These are phyloP conservation scores for Cephalopachus bancanus DNA, from an alignment of 2,797 vertebrate species.

Conservation along the genomic window DNA sequence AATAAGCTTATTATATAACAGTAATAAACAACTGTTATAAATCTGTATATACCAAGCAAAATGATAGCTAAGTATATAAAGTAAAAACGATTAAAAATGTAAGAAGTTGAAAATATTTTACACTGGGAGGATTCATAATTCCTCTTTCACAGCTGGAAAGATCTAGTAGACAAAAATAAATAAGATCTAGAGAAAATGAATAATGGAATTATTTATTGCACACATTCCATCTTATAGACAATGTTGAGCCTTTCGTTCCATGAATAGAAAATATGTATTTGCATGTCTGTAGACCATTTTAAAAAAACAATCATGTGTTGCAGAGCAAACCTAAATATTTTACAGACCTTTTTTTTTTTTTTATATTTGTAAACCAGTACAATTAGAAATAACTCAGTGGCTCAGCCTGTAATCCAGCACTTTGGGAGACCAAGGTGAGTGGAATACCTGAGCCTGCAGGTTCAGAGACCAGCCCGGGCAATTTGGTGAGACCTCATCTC, in stretches of 20 bases:
- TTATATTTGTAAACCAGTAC: too few species aligned
- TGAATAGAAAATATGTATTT: neutral
- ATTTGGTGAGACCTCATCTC: too few species aligned
- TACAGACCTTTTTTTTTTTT: neutral
- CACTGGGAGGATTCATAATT: neutral
- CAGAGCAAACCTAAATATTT: slow-evolving; percentile 10
- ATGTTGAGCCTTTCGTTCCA: neutral
- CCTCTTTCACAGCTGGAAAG: neutral
- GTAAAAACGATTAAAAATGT: slow-evolving; percentile 27
- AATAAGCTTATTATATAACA: neutral
- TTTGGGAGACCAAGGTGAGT: too few species aligned
- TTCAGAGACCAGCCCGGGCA: too few species aligned
- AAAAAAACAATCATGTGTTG: neutral
- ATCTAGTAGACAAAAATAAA: neutral
- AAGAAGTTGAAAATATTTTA: slow-evolving; percentile 31
- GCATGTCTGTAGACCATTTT: neutral
- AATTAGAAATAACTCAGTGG: too few species aligned
- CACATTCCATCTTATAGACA: neutral
- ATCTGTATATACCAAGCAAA: neutral
- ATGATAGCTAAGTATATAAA: neutral
- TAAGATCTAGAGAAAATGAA: slow-evolving; percentile 16
- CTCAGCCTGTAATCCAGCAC: too few species aligned
- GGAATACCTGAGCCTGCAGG: too few species aligned
- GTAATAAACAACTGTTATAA: neutral
- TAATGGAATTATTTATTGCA: neutral